Evolutionary conservation across 2,113 vertebrate species (phyloP).

Genomic region (Synodontis membranacea): DNA sequence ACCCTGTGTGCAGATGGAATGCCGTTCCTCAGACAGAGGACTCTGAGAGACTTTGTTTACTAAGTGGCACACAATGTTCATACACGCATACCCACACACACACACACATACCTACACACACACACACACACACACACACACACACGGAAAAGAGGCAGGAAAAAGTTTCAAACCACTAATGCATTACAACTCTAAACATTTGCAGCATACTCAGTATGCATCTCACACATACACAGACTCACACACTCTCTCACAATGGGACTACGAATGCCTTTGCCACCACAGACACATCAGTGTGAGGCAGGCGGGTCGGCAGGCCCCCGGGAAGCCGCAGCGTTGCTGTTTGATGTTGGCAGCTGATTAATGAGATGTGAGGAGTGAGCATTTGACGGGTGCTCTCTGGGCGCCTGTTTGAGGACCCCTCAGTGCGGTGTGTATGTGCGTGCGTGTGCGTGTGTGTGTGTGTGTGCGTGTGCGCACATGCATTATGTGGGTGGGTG

Average conservation of each 20-base stretch:
- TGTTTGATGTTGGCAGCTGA: conserved; percentile 66
- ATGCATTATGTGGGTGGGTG: conserved; percentile 28
- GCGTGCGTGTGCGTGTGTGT: conserved; percentile 26
- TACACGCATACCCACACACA: neutral
- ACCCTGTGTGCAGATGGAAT: conserved; percentile 14
- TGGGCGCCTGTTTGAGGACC: conserved; percentile 55
- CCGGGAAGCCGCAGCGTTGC: conserved; percentile 50
- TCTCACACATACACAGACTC: conserved; percentile 43
- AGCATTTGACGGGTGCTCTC: conserved; percentile 61
- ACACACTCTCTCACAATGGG: conserved; percentile 47
- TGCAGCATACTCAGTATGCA: conserved; percentile 49
- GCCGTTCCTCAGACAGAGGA: conserved; percentile 30
- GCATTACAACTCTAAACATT: conserved; percentile 39
- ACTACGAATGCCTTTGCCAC: conserved; percentile 52
- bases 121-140: neutral
- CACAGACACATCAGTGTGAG: conserved; percentile 55
- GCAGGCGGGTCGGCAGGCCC: conserved; percentile 49
- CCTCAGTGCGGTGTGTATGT: conserved; percentile 36
- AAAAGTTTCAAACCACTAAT: conserved; percentile 28
- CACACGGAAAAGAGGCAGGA: conserved; percentile 16
- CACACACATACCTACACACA: conserved; percentile 28
- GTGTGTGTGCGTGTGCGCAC: neutral
- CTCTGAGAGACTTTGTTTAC: conserved; percentile 32
- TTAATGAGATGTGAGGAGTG: conserved; percentile 64
- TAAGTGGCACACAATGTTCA: conserved; percentile 17